A percentile compares a stretch with the other conserved stretches of the same genome.
Evolutionary conservation across 2,113 vertebrate species (phyloP).

Genomic region (Hemibates koningsi): DNA sequence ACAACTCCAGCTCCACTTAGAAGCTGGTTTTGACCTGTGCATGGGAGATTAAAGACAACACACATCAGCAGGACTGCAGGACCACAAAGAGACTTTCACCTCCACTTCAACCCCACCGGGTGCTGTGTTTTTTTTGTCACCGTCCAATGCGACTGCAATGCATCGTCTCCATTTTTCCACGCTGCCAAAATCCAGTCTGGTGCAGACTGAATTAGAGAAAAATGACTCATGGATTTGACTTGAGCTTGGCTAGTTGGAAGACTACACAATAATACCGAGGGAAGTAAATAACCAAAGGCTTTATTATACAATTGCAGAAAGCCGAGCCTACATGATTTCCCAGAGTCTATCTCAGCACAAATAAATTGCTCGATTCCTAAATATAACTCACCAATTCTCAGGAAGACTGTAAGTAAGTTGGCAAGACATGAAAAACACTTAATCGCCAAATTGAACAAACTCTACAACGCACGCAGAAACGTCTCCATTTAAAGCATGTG

Average conservation of each 20-base stretch:
- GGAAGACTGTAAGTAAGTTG: not conserved
- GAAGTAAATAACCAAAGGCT: not conserved
- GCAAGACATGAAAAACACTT: not conserved
- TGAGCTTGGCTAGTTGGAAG: not conserved
- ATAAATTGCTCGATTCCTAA: not conserved
- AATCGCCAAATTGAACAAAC: not conserved
- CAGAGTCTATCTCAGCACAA: not conserved
- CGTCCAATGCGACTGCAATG: not conserved
- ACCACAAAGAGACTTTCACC: not conserved
- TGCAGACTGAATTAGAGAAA: not conserved
- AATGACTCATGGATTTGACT: conserved; percentile 1
- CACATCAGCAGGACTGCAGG: not conserved
- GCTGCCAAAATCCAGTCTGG: not conserved
- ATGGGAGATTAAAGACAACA: not conserved
- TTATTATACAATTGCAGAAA: not conserved
- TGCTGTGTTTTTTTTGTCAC: not conserved
- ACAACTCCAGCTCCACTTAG: not conserved
- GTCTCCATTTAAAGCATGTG: not conserved
- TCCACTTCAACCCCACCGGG: not conserved
- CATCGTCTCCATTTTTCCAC: not conserved
- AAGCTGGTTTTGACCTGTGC: not conserved
- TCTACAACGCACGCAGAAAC: not conserved
- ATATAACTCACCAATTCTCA: not conserved
- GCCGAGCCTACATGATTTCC: not conserved
- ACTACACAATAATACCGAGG: not conserved